Percentiles rank a stretch among this genome's conserved stretches.
phyloP scores from a whole-genome alignment of 2,797 vertebrate species.

The Petrocephalus sullivani region DNA sequence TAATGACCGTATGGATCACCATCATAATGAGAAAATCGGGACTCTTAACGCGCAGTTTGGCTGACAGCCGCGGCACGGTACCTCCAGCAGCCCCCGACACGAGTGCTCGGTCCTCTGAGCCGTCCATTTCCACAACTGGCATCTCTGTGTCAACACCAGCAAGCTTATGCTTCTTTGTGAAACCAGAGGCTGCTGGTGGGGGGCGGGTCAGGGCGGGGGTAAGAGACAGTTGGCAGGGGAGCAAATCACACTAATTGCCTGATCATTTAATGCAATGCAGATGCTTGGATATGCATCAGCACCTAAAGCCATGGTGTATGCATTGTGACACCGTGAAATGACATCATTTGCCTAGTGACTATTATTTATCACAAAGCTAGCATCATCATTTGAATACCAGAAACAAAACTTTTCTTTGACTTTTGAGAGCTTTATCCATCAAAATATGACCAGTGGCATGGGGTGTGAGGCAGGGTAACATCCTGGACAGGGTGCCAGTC shows the following conservation, averaged over 20 bases:
- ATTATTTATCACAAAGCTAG: no score
- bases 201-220: no score
- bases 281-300: not conserved
- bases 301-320: not conserved
- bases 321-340: not conserved
- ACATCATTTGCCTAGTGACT: not conserved
- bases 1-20: not conserved
- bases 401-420: no score
- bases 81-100: slow-evolving; percentile 24
- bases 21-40: not conserved
- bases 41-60: not conserved
- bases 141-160: not conserved
- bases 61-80: not conserved
- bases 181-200: slow-evolving; percentile 20
- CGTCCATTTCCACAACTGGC: slow-evolving; percentile 36
- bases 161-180: slow-evolving; percentile 40
- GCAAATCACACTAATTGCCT: no score
- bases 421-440: no score
- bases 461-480: no score
- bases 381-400: no score
- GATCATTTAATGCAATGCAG: no score
- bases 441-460: no score
- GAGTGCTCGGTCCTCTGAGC: slow-evolving; percentile 29
- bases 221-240: no score
- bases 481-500: no score